These are phyloP conservation scores for Trilocha varians DNA, from an alignment of 2,888 invertebrate genomes.

Conservation along the genomic window DNA sequence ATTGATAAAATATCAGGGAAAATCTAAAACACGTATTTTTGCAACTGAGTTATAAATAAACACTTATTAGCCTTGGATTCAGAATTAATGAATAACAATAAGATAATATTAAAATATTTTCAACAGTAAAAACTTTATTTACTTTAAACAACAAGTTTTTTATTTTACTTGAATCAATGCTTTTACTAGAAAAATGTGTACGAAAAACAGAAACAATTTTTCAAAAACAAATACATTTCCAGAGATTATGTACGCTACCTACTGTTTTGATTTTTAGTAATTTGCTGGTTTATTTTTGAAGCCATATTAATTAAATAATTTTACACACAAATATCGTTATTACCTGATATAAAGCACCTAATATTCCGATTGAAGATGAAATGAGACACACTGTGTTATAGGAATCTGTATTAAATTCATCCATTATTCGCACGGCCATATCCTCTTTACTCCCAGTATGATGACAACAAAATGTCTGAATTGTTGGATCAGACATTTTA, in stretches of 20 bases:
- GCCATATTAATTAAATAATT: too few species aligned
- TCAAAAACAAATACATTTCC: too few species aligned
- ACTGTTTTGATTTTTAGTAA: too few species aligned
- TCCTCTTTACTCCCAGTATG: constrained; percentile 77
- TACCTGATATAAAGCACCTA: constrained; percentile 86
- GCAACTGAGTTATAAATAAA: constrained; percentile 9
- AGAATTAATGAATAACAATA: not conserved
- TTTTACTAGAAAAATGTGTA: too few species aligned
- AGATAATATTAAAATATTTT: not conserved
- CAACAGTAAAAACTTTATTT: too few species aligned
- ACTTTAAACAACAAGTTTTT: too few species aligned
- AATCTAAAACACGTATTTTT: constrained; percentile 6
- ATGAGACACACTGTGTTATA: constrained; percentile 83
- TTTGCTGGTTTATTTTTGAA: too few species aligned
- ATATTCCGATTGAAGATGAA: constrained; percentile 81
- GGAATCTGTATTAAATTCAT: constrained; percentile 81
- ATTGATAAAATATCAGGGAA: constrained; percentile 77
- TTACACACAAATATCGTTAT: not conserved
- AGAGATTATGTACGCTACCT: too few species aligned
- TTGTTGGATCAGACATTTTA: constrained; percentile 82
- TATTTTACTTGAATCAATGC: too few species aligned
- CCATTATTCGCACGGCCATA: constrained; percentile 77
- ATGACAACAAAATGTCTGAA: constrained; percentile 88
- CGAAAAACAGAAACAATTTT: too few species aligned
- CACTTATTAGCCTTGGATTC: constrained; percentile 4